A percentile compares a stretch with the other conserved stretches of the same genome.
These are phyloP conservation scores for Nomada fucata DNA, from an alignment of 2,888 invertebrate species.

Conservation along the genomic window DNA sequence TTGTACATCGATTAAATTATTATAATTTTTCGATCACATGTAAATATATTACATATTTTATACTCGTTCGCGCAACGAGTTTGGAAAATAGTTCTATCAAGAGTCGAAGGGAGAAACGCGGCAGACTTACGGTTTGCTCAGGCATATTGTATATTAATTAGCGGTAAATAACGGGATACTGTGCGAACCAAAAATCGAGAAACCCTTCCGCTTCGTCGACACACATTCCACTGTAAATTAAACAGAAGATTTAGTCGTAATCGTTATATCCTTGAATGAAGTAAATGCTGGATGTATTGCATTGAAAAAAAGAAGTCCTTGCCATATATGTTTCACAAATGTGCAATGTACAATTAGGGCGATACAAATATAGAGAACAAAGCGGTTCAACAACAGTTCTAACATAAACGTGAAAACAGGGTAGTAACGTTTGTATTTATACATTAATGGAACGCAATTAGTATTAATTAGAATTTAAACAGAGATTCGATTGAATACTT, in stretches of 20 bases:
- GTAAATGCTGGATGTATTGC: constrained; percentile 22
- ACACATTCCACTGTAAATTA: constrained; percentile 23
- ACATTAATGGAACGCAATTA: constrained; percentile 31
- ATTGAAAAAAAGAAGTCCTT: constrained; percentile 15
- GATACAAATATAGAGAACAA: background rate
- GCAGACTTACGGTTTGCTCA: constrained; percentile 4
- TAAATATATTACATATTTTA: background rate
- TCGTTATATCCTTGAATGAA: background rate
- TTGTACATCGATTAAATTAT: background rate
- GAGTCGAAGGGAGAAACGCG: background rate
- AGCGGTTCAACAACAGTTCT: constrained; percentile 3
- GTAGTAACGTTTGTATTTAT: constrained; percentile 15
- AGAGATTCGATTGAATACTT: constrained; percentile 1
- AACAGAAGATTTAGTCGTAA: background rate
- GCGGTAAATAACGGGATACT: background rate
- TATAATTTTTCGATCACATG: background rate
- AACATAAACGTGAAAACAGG: constrained; percentile 24
- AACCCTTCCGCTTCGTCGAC: background rate
- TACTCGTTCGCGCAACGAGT: background rate
- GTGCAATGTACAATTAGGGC: constrained; percentile 14
- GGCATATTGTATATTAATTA: constrained; percentile 2
- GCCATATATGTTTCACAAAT: constrained; percentile 7
- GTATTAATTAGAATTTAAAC: constrained; percentile 1
- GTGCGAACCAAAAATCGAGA: background rate
- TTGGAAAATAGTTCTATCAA: background rate